Evolutionary conservation across 2,888 invertebrate species (phyloP).

Genomic region (Chymomyza amoena): DNA sequence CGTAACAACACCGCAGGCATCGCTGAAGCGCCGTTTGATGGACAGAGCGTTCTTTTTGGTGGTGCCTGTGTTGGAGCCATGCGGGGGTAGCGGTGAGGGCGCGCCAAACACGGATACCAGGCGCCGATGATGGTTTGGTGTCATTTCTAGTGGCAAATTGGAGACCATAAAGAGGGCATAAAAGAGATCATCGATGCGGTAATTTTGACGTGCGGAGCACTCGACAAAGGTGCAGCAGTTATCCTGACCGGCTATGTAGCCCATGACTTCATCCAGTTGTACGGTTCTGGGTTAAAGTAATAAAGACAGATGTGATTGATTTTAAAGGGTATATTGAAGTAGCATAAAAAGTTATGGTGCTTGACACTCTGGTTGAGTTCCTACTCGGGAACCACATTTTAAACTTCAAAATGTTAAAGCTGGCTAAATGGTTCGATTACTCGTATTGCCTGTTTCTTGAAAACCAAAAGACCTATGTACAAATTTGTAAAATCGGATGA

Average conservation of each 20-base stretch:
- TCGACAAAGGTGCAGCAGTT: conserved; percentile 89
- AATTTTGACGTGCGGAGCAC: conserved; percentile 90
- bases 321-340: too few species aligned
- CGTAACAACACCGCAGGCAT: conserved; percentile 93
- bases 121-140: conserved; percentile 90
- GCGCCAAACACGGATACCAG: conserved; percentile 88
- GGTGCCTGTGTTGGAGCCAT: conserved; percentile 83
- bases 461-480: too few species aligned
- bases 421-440: too few species aligned
- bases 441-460: too few species aligned
- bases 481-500: too few species aligned
- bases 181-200: conserved; percentile 90
- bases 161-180: conserved; percentile 90
- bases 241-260: conserved; percentile 88
- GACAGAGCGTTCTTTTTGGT: conserved; percentile 88
- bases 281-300: conserved; percentile 82
- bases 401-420: too few species aligned
- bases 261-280: conserved; percentile 86
- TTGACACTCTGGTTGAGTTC: too few species aligned
- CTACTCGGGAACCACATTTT: too few species aligned
- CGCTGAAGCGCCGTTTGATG: conserved; percentile 89
- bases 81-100: conserved; percentile 87
- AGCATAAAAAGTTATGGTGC: too few species aligned
- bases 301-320: neutral
- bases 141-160: conserved; percentile 92